Percentiles rank a stretch among this genome's conserved stretches.
Evolutionary conservation across 2,888 invertebrate genomes (phyloP).

Genomic region (Alitta virens): DNA sequence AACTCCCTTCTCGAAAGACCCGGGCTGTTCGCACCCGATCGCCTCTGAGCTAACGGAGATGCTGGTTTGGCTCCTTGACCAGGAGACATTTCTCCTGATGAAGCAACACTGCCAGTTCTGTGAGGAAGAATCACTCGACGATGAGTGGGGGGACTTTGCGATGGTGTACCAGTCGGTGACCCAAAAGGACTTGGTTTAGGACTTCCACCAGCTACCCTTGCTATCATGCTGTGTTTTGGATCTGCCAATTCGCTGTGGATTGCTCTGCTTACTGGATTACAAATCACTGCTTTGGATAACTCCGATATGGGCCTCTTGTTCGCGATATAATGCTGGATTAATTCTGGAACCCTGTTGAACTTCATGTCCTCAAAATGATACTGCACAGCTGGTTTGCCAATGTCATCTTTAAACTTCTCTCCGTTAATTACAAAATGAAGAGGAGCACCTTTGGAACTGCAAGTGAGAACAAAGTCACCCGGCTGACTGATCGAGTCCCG

Average conservation of each 20-base stretch:
- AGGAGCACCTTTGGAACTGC: conserved; percentile 75
- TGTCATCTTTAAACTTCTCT: conserved; percentile 43
- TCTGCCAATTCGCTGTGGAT: conserved; percentile 1
- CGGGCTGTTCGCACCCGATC: not conserved
- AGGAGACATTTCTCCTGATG: conserved; percentile 23
- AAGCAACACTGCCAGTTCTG: conserved; percentile 47
- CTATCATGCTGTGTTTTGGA: conserved; percentile 1
- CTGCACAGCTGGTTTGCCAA: conserved; percentile 63
- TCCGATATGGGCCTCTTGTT: conserved; percentile 85
- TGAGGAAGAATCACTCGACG: conserved; percentile 23
- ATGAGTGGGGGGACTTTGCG: conserved; percentile 38
- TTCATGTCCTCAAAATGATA: conserved; percentile 93
- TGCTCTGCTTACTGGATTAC: conserved; percentile 20
- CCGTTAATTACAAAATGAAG: conserved; percentile 89
- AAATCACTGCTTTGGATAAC: conserved; percentile 83
- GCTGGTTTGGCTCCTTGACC: not conserved
- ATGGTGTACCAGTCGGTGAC: conserved; percentile 27
- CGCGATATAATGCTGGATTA: conserved; percentile 90
- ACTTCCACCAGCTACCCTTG: not conserved
- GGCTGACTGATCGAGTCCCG: conserved; percentile 90
- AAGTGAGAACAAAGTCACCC: conserved; percentile 91
- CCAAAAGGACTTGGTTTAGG: conserved; percentile 37
- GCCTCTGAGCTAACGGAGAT: not conserved
- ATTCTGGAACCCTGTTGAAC: conserved; percentile 87
- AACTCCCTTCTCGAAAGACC: not conserved